Base-by-base conservation (phyloP, 2,888 invertebrate species). In the Eilema griseolum region DNA sequence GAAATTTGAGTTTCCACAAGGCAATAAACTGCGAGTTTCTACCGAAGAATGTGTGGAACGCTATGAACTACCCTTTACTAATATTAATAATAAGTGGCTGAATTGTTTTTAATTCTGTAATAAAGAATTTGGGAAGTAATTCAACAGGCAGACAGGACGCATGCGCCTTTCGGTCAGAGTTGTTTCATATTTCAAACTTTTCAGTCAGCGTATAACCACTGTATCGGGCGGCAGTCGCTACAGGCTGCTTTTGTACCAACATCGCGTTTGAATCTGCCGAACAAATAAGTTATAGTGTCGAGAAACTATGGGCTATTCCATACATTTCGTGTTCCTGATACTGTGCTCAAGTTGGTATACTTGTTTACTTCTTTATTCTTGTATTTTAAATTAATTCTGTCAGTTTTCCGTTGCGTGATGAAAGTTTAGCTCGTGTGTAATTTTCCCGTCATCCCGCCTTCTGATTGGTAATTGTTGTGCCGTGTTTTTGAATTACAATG, bases 281-380 rank as follows among this genome's bases (percentile, higher is more conserved):
- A 80, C 71, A 80, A 66, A 73, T 71, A 37, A 11, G 37, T 66
- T 73, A 78, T 71, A 78, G 70, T 82, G 79, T 83, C 74, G 63
- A 73, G 75, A 81, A 75, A 85, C 76, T 78, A 93, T 93, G 94
- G 86, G 91, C 87, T 90, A 87, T 85, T 86, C 91, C 69, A 85
- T 84, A 74, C 85, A 89, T 77, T 87, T 93, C 77, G 88, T 91
- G 88, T 80, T 93, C 73, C 88, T 93, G 72, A 87, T 93, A 84
- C 80, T 93, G 78, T 91, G 89, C 82, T 88, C 92, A 84, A 93
- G 93, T 94, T 88, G 74, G 93, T 93, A 92, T 89, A 70, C 76
- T 82, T 85, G 83, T 66, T 78, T 81, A 66, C 66, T 70, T 70
- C 5, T 70, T 75, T 79, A 77, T 83, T 85, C 73, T 81, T 78